Base-by-base conservation (phyloP, 1,140 invertebrate species). In the Camponotus floridanus region DNA sequence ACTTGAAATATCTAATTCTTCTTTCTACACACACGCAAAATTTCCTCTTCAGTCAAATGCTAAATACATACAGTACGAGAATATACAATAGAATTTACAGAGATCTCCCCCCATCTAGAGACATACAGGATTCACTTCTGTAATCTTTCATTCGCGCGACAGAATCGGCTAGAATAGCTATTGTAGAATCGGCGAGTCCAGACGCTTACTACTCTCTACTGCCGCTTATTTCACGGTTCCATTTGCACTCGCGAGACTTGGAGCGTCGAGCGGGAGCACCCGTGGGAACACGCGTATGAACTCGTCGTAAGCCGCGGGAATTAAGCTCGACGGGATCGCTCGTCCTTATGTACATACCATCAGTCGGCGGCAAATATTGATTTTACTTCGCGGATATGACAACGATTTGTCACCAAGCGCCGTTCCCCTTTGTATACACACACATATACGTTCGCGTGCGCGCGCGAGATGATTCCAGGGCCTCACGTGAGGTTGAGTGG, bases 351-450 rank as follows among this genome's bases (percentile, higher is more conserved):
- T 87, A 80, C 67, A 85, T 90, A 88, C 90, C 88, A 91, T 91
- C 91, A 87, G 85, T 51, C 86, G 78, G 39, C 86, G 83, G 83
- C 85, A 93, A 93, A 92, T 93, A 93, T 93, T 93, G 92, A 93
- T 93, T 92, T 92, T 92, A 86, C 89, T 88, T 79, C 79, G 85
- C 86, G 88, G 88, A 91, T 90, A 92, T 86, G 91, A 92, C 90
- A 90, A 92, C 92, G 87, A 93, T 93, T 93, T 92, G 92, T 91
- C 92, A 90, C 89, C 92, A 84, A 85, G 51, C 64, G 71, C 59
- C 62, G 74, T 70, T 42, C 59, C 45, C 67, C 45, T 11, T 45
- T 65, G 36, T 42, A 55, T 68, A 76, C 71, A 48, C 36, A 48
- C 67, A 48, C 36, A 26, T 33, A 62, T 39, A 6, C 21, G 76